Evolutionary conservation across 2,113 vertebrate genomes (phyloP), one percentile per base, ranked within the genome.

Genomic region (Psilopogon haemacephalus): DNA sequence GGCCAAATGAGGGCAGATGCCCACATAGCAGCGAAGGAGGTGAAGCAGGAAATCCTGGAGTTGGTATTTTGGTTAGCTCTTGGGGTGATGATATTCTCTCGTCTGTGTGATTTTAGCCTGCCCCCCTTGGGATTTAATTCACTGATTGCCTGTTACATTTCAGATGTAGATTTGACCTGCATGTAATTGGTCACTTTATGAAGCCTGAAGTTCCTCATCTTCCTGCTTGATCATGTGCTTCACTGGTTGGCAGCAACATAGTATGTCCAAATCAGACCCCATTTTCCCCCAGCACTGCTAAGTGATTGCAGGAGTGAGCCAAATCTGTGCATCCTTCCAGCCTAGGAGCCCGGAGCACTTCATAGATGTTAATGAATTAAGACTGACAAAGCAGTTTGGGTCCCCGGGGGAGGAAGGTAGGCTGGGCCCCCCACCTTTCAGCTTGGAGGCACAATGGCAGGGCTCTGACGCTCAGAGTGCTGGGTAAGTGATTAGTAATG

Each of bases 331-430:
- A 74, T 54, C 72, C 37, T 96, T 75, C 67, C 63, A 91, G 84
- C 71, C 72, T n/a, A n/a, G 88, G 30, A 89, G 40, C 63, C 84
- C 9, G 8, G 56, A 94, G 78, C 42, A 54, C 54, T 63, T 91
- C 91, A 58, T 35, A 88, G 72, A 94, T 86, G 93, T 91, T 94
- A 92, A 92, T 91, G 87, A 95, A 93, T 87, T 90, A 92, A 94
- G 72, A 52, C 52, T 94, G 84, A 91, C 88, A 94, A 93, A 73
- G 74, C 84, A 91, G 78, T 93, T 93, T 5, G 19, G 70, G 54
- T 86, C 55, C 77, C 56, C 12, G 64, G 74, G 89, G 95, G 91
- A 92, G 84, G 79, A 85, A 93, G 64, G 94, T 89, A 94, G 94
- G 89, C 70, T 83, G 78, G 54, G 94, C 72, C 79, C 93, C 93